phyloP scores from a whole-genome alignment of 2,113 vertebrate species.

The Hystrix brachyura region DNA sequence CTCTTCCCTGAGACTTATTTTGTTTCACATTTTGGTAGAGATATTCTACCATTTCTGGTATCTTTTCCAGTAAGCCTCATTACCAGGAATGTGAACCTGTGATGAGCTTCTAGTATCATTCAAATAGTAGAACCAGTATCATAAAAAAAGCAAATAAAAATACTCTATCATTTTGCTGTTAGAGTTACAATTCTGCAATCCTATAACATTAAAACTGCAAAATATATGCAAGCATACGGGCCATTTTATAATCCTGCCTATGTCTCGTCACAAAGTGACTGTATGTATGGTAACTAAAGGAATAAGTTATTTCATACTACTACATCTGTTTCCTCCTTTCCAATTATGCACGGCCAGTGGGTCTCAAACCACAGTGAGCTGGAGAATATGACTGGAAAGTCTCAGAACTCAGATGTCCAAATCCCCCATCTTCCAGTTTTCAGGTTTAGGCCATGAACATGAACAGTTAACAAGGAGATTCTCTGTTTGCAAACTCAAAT shows the following conservation, averaged over 20 bases:
- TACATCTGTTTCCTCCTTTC: neutral
- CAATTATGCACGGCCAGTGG: neutral
- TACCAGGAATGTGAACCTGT: neutral
- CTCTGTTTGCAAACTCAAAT: slow-evolving; percentile 7
- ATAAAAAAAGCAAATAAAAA: neutral
- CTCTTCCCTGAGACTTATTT: neutral
- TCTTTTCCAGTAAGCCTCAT: neutral
- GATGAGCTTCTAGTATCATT: neutral
- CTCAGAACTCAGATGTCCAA: neutral
- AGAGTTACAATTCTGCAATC: neutral
- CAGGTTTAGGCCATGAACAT: neutral
- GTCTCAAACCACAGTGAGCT: neutral
- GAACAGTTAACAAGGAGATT: neutral
- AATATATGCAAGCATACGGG: neutral
- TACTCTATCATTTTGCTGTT: neutral
- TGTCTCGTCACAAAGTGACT: neutral
- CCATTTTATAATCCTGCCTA: neutral
- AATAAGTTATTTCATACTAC: neutral
- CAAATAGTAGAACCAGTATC: neutral
- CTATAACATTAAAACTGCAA: neutral
- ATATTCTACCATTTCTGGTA: neutral
- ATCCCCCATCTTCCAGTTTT: neutral
- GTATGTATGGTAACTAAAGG: neutral
- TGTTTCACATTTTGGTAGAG: neutral
- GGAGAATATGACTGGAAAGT: neutral